A percentile compares a stretch with the other conserved stretches of the same genome.
These are phyloP conservation scores for Protosalanx chinensis DNA, from an alignment of 2,797 vertebrate species.

Conservation along the genomic window DNA sequence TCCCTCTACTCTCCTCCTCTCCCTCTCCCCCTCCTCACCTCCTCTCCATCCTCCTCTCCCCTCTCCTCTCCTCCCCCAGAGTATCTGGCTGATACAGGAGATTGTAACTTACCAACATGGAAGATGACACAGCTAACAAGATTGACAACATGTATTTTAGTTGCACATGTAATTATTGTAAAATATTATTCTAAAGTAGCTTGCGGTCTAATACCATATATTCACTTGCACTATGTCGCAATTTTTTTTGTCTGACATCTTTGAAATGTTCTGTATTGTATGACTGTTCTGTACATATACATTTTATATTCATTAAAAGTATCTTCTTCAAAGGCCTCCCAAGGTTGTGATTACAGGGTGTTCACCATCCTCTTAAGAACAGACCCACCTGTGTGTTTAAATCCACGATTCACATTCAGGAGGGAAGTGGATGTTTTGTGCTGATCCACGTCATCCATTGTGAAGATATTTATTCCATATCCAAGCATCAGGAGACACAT, in stretches of 20 bases:
- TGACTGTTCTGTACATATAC: conserved; percentile 33
- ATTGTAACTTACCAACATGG: background rate
- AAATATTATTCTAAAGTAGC: conserved; percentile 11
- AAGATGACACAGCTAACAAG: background rate
- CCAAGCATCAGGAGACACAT: conserved; percentile 28
- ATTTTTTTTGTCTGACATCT: background rate
- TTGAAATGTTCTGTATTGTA: conserved; percentile 17
- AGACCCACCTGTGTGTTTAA: conserved; percentile 6
- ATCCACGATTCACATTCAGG: conserved; percentile 21
- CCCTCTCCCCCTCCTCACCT: background rate
- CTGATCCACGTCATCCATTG: conserved; percentile 66
- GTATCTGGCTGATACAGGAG: conserved; percentile 9
- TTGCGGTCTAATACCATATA: conserved; percentile 13
- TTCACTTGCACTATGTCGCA: conserved; percentile 37
- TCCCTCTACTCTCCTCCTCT: no score
- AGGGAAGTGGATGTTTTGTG: conserved; percentile 61
- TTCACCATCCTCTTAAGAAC: background rate
- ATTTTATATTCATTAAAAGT: conserved; percentile 43
- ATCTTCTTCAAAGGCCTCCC: conserved; percentile 15
- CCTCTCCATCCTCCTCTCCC: background rate
- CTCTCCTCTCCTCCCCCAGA: conserved; percentile 7
- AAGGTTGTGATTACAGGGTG: conserved; percentile 17
- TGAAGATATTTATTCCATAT: conserved; percentile 53
- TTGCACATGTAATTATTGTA: conserved; percentile 21
- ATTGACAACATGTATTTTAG: conserved; percentile 16